Conservation (phyloP, 37 sponge, comb jelly and placozoan species). For the Hormiphora californensis region DNA sequence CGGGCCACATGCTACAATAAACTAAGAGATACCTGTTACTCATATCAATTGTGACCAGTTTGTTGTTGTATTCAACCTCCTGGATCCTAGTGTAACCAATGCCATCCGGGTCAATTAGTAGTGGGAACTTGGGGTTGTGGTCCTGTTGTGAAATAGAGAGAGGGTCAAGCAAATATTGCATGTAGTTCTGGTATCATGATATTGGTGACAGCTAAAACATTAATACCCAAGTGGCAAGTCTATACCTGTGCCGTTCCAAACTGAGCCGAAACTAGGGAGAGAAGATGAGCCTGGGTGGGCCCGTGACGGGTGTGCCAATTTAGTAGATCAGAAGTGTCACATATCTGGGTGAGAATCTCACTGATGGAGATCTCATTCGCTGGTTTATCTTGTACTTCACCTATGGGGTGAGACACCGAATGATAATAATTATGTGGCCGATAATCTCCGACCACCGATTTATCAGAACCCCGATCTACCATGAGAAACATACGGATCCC, state of each 20-base stretch:
- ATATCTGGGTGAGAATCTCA: slow-evolving; percentile 14
- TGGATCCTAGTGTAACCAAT: neutral
- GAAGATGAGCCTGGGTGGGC: slow-evolving; percentile 44
- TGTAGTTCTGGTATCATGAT: neutral
- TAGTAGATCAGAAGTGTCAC: neutral
- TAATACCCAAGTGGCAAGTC: too few species aligned
- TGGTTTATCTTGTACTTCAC: neutral
- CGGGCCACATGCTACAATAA: too few species aligned
- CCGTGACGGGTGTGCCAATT: slow-evolving; percentile 16
- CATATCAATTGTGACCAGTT: slow-evolving; percentile 29
- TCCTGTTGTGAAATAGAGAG: neutral
- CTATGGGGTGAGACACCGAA: too few species aligned
- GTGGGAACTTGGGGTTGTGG: slow-evolving; percentile 21
- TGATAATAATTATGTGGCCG: too few species aligned
- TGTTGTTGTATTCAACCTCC: neutral
- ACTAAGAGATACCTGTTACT: slow-evolving; percentile 24
- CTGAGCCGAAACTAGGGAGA: neutral
- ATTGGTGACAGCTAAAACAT: neutral
- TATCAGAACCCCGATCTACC: too few species aligned
- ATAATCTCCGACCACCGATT: too few species aligned
- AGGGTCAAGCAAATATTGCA: neutral
- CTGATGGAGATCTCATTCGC: slow-evolving; percentile 8
- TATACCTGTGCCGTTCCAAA: neutral
- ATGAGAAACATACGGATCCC: too few species aligned
- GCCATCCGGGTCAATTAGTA: slow-evolving; percentile 47